These are phyloP conservation scores for Anguilla marmorata DNA, from an alignment of 2,797 vertebrate genomes.

Conservation along the genomic window DNA sequence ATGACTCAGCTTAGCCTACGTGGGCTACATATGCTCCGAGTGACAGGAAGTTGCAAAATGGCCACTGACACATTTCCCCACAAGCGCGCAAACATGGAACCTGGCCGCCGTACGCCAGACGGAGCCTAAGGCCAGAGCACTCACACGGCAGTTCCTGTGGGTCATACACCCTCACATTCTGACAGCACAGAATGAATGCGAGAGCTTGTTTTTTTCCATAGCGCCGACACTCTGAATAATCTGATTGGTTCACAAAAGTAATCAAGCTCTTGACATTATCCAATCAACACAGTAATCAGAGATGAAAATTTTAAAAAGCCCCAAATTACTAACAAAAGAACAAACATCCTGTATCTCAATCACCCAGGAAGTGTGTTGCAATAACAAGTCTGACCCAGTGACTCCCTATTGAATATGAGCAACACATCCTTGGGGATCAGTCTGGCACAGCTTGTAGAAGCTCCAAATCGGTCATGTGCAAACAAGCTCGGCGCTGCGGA, in stretches of 20 bases:
- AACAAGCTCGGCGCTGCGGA: neutral
- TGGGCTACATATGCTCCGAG: neutral
- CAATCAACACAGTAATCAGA: neutral
- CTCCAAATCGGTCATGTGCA: neutral
- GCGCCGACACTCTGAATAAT: neutral
- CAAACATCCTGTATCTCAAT: neutral
- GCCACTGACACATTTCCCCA: neutral
- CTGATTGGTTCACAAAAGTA: neutral
- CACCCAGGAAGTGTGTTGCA: constrained; percentile 18
- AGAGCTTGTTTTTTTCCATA: neutral
- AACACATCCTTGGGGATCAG: neutral
- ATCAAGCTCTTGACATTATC: neutral
- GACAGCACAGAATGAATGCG: neutral
- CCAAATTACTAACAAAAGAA: neutral
- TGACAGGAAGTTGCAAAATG: neutral
- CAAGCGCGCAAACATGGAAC: neutral
- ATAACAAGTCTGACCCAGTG: neutral
- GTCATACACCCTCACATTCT: neutral
- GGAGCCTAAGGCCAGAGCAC: neutral
- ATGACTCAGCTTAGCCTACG: neutral
- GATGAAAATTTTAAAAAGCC: neutral
- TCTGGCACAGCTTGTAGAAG: neutral
- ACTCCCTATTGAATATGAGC: neutral
- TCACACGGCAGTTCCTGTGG: constrained; percentile 1
- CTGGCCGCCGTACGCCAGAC: neutral